Conservation (phyloP, 2,888 invertebrate species). For the Coleophora deauratella region DNA sequence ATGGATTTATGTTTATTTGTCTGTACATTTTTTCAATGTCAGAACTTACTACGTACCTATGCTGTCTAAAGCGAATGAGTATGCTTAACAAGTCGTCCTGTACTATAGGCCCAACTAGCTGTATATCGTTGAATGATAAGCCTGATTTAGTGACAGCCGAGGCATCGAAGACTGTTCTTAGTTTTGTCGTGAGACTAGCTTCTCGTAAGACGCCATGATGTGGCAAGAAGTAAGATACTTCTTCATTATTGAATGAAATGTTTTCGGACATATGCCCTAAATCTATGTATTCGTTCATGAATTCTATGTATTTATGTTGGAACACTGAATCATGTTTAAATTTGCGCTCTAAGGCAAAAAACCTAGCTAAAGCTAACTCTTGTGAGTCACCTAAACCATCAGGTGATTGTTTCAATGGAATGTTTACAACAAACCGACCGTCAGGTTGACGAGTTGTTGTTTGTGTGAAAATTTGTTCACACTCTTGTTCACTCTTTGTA, state of each 20-base stretch:
- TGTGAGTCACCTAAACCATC: conserved; percentile 11
- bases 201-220: conserved; percentile 15
- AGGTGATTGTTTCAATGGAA: conserved; percentile 14
- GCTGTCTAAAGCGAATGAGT: conserved; percentile 6
- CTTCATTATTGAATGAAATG: background rate
- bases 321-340: conserved; percentile 4
- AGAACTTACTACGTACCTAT: conserved; percentile 10
- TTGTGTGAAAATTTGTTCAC: conserved; percentile 9
- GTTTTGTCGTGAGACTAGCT: conserved; percentile 7
- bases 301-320: conserved; percentile 10
- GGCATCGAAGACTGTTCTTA: conserved; percentile 1
- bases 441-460: conserved; percentile 9
- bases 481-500: conserved; percentile 7
- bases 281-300: conserved; percentile 4
- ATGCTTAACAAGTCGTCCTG: conserved; percentile 8
- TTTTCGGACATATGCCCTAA: conserved; percentile 5
- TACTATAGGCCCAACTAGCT: conserved; percentile 7
- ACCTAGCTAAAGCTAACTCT: conserved; percentile 3
- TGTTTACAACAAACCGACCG: conserved; percentile 14
- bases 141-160: background rate
- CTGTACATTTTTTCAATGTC: conserved; percentile 18
- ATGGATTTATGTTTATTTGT: background rate
- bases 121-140: conserved; percentile 9
- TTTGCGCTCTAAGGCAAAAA: conserved; percentile 7
- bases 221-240: conserved; percentile 6